Percentiles rank a stretch among this genome's conserved stretches.
Evolutionary conservation across 2,113 vertebrate genomes (phyloP).

Genomic region (cattle (Bos taurus)): DNA sequence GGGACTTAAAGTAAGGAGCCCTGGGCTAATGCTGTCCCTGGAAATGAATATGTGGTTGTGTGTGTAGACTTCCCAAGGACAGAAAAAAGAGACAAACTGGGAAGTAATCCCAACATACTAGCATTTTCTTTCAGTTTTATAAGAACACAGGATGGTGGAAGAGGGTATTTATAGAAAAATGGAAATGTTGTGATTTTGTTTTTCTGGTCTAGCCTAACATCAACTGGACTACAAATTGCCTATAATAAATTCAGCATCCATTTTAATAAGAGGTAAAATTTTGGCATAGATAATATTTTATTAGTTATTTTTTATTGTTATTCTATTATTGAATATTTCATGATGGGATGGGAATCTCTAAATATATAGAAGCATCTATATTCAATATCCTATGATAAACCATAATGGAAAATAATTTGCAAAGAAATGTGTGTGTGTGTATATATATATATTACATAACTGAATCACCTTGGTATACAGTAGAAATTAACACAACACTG

Average conservation of each 20-base stretch:
- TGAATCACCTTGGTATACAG: neutral
- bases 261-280: neutral
- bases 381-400: neutral
- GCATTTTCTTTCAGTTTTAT: neutral
- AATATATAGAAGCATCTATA: neutral
- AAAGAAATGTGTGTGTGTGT: neutral
- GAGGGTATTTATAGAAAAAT: neutral
- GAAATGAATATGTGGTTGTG: neutral
- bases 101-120: neutral
- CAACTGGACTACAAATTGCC: neutral
- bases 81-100: neutral
- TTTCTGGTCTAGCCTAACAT: neutral
- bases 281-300: neutral
- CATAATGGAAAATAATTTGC: neutral
- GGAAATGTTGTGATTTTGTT: neutral
- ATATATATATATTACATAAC: neutral
- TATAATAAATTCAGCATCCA: neutral
- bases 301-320: neutral
- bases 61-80: neutral
- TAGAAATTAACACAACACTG: neutral
- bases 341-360: neutral
- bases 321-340: neutral
- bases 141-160: neutral
- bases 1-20: neutral
- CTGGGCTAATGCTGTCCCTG: neutral